Percentiles rank a stretch among this genome's conserved stretches.
These are phyloP conservation scores for Odontocolon sp. DNA, from an alignment of 2,888 invertebrate species.

Conservation along the genomic window DNA sequence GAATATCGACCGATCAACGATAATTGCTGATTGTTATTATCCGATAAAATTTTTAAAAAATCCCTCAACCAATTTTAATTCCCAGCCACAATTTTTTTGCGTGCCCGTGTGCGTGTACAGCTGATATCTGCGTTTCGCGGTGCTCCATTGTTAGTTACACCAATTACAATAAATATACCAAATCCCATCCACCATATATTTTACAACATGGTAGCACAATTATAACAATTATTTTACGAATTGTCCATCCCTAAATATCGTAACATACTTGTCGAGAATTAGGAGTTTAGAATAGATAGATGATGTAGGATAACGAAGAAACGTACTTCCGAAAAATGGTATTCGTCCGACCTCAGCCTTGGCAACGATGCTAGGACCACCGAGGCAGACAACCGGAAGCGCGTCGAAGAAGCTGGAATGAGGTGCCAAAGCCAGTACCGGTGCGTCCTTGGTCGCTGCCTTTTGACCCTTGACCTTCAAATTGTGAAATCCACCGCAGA, in stretches of 20 bases:
- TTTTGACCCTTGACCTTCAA: conserved; percentile 88
- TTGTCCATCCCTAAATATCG: not conserved
- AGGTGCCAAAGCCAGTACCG: conserved; percentile 93
- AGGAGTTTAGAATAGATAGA: not conserved
- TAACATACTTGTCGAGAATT: not conserved
- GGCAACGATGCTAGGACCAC: conserved; percentile 94
- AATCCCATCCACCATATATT: conserved; percentile 64
- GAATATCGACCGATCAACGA: not conserved
- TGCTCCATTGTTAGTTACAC: conserved; percentile 22
- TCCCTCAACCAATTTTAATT: conserved; percentile 20
- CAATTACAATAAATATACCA: conserved; percentile 28
- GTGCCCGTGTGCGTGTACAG: conserved; percentile 2
- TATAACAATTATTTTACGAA: not conserved
- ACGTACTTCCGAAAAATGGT: conserved; percentile 95
- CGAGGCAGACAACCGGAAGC: conserved; percentile 90
- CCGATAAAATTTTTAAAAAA: not conserved
- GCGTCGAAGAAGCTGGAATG: conserved; percentile 97
- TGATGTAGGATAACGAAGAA: conserved; percentile 48
- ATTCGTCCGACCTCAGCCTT: conserved; percentile 91
- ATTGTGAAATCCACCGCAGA: conserved; percentile 91
- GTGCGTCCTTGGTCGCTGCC: conserved; percentile 87
- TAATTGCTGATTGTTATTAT: conserved; percentile 19
- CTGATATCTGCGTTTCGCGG: not conserved
- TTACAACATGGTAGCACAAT: conserved; percentile 18
- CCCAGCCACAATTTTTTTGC: conserved; percentile 4